A percentile compares a stretch with the other conserved stretches of the same genome.
These are phyloP conservation scores for Danio tinwini DNA, from an alignment of 2,797 vertebrate genomes.

Conservation along the genomic window DNA sequence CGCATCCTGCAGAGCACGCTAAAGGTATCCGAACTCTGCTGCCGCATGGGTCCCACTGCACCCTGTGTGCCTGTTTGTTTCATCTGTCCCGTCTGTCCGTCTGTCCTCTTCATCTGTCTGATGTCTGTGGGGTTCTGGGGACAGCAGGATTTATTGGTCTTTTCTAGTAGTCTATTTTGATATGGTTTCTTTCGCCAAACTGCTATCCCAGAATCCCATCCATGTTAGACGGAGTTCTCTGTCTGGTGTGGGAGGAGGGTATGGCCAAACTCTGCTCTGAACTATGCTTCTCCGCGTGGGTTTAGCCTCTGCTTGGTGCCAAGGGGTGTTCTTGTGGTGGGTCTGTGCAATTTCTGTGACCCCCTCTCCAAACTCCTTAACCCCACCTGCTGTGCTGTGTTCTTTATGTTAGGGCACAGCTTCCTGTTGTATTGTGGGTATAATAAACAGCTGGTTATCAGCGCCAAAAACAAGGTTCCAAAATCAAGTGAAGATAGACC, in stretches of 20 bases:
- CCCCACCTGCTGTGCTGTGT: too few relatives aligned
- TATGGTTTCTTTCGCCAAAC: background rate
- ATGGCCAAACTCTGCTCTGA: constrained; percentile 16
- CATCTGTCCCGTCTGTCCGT: constrained; percentile 52
- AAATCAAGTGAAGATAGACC: background rate
- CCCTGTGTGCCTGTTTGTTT: constrained; percentile 44
- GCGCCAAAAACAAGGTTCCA: too few relatives aligned
- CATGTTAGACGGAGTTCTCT: constrained; percentile 47
- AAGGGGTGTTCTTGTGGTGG: background rate
- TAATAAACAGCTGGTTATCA: too few relatives aligned
- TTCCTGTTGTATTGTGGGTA: too few relatives aligned
- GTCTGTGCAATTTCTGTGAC: too few relatives aligned
- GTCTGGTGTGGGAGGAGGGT: constrained; percentile 37
- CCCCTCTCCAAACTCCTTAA: too few relatives aligned
- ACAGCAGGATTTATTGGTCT: constrained; percentile 34
- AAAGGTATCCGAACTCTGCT: constrained; percentile 81
- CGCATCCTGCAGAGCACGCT: constrained; percentile 97
- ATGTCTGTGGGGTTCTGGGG: constrained; percentile 52
- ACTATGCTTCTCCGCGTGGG: constrained; percentile 26
- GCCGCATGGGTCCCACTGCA: constrained; percentile 50
- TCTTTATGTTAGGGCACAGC: too few relatives aligned
- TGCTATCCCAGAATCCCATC: constrained; percentile 45
- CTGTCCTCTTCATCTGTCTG: constrained; percentile 38
- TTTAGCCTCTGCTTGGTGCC: background rate
- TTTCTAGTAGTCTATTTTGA: background rate